Percentiles rank a stretch among this genome's conserved stretches.
Conservation (phyloP, 2,113 vertebrate species). For the Spilogale gracilis region DNA sequence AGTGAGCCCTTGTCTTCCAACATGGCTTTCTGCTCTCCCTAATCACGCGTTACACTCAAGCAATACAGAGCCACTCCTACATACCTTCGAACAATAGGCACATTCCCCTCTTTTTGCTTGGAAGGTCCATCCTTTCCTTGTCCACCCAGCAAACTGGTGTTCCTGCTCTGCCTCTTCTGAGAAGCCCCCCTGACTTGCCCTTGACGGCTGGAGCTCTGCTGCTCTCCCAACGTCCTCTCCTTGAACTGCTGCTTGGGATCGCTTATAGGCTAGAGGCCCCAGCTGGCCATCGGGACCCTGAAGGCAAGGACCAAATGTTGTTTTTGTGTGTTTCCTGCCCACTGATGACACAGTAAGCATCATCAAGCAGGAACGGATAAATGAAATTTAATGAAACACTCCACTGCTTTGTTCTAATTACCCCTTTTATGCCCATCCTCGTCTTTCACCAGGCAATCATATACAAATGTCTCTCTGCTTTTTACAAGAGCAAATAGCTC, state of each 20-base stretch:
- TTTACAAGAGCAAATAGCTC: neutral
- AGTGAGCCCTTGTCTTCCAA: accelerated
- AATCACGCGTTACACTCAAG: neutral
- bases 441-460: neutral
- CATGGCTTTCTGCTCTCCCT: neutral
- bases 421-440: neutral
- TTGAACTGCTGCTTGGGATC: neutral
- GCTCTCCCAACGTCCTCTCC: neutral
- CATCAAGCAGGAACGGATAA: neutral
- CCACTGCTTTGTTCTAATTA: neutral
- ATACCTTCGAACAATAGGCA: accelerated
- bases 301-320: neutral
- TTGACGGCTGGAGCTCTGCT: no score
- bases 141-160: neutral
- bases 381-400: neutral
- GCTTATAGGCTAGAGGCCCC: neutral
- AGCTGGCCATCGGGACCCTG: neutral
- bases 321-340: neutral
- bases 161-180: neutral
- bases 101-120: neutral
- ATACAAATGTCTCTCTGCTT: neutral
- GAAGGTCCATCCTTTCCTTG: neutral
- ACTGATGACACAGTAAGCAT: neutral
- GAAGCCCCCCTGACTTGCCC: neutral
- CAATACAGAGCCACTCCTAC: no score